phyloP scores from a whole-genome alignment of 2,797 vertebrate genomes.

The Bovichtus variegatus region DNA sequence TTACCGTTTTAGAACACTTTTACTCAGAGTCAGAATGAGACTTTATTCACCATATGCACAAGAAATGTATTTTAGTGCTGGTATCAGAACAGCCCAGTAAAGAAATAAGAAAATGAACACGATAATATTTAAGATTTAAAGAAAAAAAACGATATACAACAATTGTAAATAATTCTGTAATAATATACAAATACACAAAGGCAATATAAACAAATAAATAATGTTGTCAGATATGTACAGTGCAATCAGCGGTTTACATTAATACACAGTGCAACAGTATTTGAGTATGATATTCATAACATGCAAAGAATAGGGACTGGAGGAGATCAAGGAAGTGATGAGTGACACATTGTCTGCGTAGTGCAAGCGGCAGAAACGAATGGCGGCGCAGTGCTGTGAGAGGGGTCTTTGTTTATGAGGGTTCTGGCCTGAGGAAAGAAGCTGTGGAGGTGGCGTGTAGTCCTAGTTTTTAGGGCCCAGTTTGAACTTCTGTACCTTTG shows the following conservation, averaged over 20 bases:
- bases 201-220: too few relatives aligned
- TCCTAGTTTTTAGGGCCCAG: too few relatives aligned
- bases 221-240: not conserved
- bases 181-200: not conserved
- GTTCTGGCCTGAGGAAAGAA: too few relatives aligned
- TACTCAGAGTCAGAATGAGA: constrained; percentile 3
- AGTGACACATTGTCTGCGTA: too few relatives aligned
- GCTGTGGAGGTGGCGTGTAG: too few relatives aligned
- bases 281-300: not conserved
- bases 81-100: not conserved
- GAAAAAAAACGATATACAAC: not conserved
- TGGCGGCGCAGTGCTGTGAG: too few relatives aligned
- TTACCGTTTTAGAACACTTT: not conserved
- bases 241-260: not conserved
- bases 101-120: not conserved
- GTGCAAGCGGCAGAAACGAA: too few relatives aligned
- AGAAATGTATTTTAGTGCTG: not conserved
- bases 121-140: too few relatives aligned
- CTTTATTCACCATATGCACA: not conserved
- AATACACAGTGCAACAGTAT: constrained; percentile 3
- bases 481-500: too few relatives aligned
- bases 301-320: not conserved
- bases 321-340: not conserved
- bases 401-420: too few relatives aligned
- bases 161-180: not conserved